Base-by-base conservation (phyloP, 2,797 vertebrate genomes). In the Pseudocheirus occidentalis region DNA sequence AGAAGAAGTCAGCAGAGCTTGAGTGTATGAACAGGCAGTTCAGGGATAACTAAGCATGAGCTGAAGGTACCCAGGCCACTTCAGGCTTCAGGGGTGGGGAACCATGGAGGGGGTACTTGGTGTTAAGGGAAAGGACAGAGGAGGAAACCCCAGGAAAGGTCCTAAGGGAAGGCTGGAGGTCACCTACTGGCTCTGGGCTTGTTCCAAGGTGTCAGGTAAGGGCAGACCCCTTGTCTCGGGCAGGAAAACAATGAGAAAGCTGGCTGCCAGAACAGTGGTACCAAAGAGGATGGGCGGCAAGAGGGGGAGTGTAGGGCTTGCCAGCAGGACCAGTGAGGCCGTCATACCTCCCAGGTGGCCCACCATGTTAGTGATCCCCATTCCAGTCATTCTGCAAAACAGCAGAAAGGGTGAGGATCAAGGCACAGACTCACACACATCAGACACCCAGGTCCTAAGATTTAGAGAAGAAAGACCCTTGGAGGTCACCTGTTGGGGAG, bases 351-450 rank as follows among this genome's bases (percentile, higher is more conserved):
- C 97, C 54, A 97, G 55, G 58, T 95, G 90, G 81, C 94, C 96
- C 94, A 97, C 96, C 95, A 96, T 97, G 58, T 95, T 95, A 58
- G 95, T 94, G 92, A 96, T 66, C 92, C 97, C 97, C 34, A 97
- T 13, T 13, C 97, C 97, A 31, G 95, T 96, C 90, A 96, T 96
- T 81, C 97, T 97, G 95, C 57, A 91, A 89, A 56, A 16, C 55
- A 7, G 59, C 24, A 46, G 92, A 53, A 11, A 53, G 46, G 46
- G 52, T 28, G 18, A 4, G 59, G 59, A 11, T 90, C 90, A 54
- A 50, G 46, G 27, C 89, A 3, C 46, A n/a, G 46, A 2, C 50
- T 53, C 14, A 73, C 62, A 66, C 31, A n/a, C 62, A n/a, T 3
- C 91, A 16, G 40, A 50, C 24, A 50, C 24, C 12, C 29, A 31